phyloP scores from a whole-genome alignment of 2,888 invertebrate species.

The Actias luna region DNA sequence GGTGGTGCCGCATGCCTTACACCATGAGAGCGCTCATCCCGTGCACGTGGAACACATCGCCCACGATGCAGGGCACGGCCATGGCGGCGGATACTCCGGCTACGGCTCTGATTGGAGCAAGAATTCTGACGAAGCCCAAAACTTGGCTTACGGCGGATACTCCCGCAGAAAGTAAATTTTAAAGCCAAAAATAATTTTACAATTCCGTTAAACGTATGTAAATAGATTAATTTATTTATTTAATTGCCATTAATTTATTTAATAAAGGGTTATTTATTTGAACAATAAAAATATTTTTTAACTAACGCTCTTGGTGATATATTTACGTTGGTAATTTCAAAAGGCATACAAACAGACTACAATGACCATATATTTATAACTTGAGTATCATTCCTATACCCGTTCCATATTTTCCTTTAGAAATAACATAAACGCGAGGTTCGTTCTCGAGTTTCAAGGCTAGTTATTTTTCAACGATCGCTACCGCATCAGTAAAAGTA shows the following conservation, averaged over 20 bases:
- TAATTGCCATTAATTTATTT: conserved; percentile 72
- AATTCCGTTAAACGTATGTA: conserved; percentile 59
- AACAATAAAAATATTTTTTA: neutral
- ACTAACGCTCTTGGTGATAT: neutral
- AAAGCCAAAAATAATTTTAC: conserved; percentile 31
- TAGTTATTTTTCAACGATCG: too few relatives aligned
- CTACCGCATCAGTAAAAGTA: too few relatives aligned
- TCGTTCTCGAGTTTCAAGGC: too few relatives aligned
- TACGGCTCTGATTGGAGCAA: conserved; percentile 76
- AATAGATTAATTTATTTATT: conserved; percentile 72
- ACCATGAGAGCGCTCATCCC: conserved; percentile 84
- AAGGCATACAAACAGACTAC: too few relatives aligned
- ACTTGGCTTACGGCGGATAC: conserved; percentile 87
- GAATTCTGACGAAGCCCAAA: conserved; percentile 84
- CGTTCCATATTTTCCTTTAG: too few relatives aligned
- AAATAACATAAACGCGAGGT: too few relatives aligned
- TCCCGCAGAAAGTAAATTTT: conserved; percentile 54
- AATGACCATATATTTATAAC: too few relatives aligned
- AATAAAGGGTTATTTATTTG: conserved; percentile 51
- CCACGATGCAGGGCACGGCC: conserved; percentile 65
- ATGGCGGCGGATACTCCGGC: conserved; percentile 55
- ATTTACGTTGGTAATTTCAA: neutral
- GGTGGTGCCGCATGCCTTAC: conserved; percentile 70
- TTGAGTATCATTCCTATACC: too few relatives aligned
- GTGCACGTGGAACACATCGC: conserved; percentile 79